Base-by-base conservation (phyloP, 2,113 vertebrate genomes). In the Anhinga rufa region DNA sequence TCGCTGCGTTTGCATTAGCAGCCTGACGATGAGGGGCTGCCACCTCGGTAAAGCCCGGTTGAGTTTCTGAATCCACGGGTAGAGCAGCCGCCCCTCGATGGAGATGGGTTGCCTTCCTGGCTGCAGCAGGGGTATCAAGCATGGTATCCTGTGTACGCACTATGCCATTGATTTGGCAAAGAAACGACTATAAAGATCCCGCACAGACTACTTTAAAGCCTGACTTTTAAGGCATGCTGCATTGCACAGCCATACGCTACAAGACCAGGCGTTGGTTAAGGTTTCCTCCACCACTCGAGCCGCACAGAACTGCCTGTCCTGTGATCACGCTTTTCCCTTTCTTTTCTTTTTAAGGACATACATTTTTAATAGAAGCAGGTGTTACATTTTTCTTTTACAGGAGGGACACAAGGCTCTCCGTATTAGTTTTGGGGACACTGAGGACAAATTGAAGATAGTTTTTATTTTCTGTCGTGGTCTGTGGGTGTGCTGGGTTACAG, bases 401-500 rank as follows among this genome's bases (percentile, higher is more conserved):
- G 28, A 40, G 25, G 31, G 61, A n/a, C 64, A n/a, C 19, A 34
- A 58, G 10, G 7, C 76, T 93, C 78, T 58, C 82, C 19, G 5
- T 93, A 57, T 76, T 94, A 65, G 86, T 80, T 74, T 94, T 77
- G 76, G 51, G 19, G 77, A 92, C 34, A 79, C 72, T 48, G 81
- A 93, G 61, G 80, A 38, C 51, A 96, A 97, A 95, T 57, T 77
- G 62, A 95, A 84, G 85, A 12, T 52, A 83, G 58, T 70, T 94
- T 96, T 87, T 97, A 40, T 91, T 95, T 91, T 95, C 71, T 88
- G 42, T 72, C 49, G 5, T 57, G 68, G 70, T 72, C 60, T 72
- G 82, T 7, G 49, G 86, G 40, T 95, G 76, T 88, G 85, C 86
- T 55, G 72, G 70, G 71, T 77, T 86, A 82, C 78, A 79, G 88